These are phyloP conservation scores for Chrysina gloriosa DNA, from an alignment of 2,888 invertebrate genomes.

Conservation along the genomic window DNA sequence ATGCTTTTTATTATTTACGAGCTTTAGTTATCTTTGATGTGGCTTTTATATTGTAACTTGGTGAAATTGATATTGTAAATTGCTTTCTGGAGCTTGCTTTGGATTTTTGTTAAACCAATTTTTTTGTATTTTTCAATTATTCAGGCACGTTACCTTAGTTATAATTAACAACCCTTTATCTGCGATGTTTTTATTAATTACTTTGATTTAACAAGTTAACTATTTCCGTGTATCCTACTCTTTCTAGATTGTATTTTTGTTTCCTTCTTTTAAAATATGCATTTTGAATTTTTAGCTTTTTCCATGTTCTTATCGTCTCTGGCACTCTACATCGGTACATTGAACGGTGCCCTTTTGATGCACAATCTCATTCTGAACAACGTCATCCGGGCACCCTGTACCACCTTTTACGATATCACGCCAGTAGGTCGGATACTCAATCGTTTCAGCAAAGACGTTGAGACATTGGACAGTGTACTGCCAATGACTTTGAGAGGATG, in stretches of 20 bases:
- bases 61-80: not conserved
- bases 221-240: too few relatives aligned
- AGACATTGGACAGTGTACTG: conserved; percentile 77
- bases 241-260: too few relatives aligned
- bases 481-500: conserved; percentile 79
- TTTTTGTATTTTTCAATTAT: too few relatives aligned
- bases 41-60: not conserved
- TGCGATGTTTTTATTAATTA: too few relatives aligned
- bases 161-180: too few relatives aligned
- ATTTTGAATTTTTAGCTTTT: conserved; percentile 68
- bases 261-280: conserved; percentile 6
- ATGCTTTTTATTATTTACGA: not conserved
- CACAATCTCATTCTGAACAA: conserved; percentile 74
- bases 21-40: not conserved
- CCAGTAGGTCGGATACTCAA: conserved; percentile 83
- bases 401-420: conserved; percentile 84
- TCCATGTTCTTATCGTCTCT: conserved; percentile 75
- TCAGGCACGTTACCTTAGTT: too few relatives aligned
- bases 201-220: too few relatives aligned
- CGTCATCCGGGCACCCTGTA: conserved; percentile 75
- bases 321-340: conserved; percentile 75
- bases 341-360: conserved; percentile 72
- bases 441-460: conserved; percentile 81
- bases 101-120: not conserved
- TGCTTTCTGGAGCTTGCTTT: not conserved